Conservation (phyloP, 2,113 vertebrate genomes). For the Eidolon helvum region DNA sequence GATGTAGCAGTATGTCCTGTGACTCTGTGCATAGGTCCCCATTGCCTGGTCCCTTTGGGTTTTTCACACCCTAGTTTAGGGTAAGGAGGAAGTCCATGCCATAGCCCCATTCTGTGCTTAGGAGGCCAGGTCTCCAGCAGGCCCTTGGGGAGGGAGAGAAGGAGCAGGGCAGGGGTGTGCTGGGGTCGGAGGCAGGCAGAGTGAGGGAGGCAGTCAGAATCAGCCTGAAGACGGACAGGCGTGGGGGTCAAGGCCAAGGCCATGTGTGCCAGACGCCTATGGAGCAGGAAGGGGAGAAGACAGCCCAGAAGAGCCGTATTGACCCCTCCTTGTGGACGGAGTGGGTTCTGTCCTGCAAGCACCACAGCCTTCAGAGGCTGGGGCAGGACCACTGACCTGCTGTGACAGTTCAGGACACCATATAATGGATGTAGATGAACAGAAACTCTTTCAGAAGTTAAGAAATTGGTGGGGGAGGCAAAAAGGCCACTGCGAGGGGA, state of each 20-base stretch:
- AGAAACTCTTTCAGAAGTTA: background rate
- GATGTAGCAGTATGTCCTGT: background rate
- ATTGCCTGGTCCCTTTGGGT: background rate
- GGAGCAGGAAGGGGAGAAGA: too few species aligned
- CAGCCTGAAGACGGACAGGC: background rate
- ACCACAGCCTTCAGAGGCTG: background rate
- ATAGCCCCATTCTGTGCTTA: too few species aligned
- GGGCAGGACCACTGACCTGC: background rate
- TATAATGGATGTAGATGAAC: background rate
- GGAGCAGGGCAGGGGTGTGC: rapidly evolving
- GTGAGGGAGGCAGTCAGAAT: background rate
- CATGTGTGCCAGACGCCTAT: background rate
- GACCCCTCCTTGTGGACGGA: background rate
- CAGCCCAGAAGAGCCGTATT: background rate
- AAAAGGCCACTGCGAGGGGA: background rate
- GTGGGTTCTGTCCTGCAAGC: background rate
- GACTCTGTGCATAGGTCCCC: background rate
- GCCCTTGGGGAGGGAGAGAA: background rate
- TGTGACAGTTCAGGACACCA: background rate
- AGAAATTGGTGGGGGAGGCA: too few species aligned
- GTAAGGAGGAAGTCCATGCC: background rate
- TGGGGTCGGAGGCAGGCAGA: background rate
- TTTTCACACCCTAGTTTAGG: background rate
- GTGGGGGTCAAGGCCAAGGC: background rate
- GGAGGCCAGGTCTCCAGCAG: background rate